phyloP scores from a whole-genome alignment of 2,888 invertebrate species.

The Oxytorus armatus region DNA sequence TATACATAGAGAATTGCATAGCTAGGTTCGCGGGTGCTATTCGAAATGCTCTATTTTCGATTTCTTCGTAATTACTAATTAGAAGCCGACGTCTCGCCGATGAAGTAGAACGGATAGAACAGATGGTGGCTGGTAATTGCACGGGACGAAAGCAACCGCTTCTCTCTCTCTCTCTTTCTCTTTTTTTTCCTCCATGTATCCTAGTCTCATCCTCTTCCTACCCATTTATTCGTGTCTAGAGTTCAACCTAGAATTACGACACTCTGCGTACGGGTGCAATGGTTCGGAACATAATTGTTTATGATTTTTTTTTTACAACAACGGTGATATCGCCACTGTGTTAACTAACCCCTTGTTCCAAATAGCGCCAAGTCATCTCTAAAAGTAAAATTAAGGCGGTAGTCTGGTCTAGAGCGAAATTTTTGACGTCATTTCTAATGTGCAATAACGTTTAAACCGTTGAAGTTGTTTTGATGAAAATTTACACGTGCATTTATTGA shows the following conservation, averaged over 20 bases:
- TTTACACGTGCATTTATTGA: too few relatives aligned
- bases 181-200: constrained; percentile 43
- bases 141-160: constrained; percentile 62
- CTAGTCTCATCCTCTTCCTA: constrained; percentile 11
- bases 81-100: constrained; percentile 73
- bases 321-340: too few relatives aligned
- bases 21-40: constrained; percentile 40
- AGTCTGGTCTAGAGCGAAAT: too few relatives aligned
- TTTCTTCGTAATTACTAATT: constrained; percentile 77
- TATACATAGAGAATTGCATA: constrained; percentile 15
- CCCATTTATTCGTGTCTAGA: constrained; percentile 49
- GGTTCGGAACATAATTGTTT: neutral
- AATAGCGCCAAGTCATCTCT: too few relatives aligned
- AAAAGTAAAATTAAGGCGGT: too few relatives aligned
- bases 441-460: too few relatives aligned
- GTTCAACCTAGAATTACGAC: constrained; percentile 35
- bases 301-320: neutral
- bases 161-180: constrained; percentile 45
- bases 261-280: too few relatives aligned
- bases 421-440: too few relatives aligned
- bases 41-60: constrained; percentile 73
- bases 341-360: too few relatives aligned
- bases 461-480: too few relatives aligned
- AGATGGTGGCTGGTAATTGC: constrained; percentile 75
- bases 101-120: constrained; percentile 73